Conservation (phyloP, 2,888 invertebrate species). For the Acanthosepion esculentum region DNA sequence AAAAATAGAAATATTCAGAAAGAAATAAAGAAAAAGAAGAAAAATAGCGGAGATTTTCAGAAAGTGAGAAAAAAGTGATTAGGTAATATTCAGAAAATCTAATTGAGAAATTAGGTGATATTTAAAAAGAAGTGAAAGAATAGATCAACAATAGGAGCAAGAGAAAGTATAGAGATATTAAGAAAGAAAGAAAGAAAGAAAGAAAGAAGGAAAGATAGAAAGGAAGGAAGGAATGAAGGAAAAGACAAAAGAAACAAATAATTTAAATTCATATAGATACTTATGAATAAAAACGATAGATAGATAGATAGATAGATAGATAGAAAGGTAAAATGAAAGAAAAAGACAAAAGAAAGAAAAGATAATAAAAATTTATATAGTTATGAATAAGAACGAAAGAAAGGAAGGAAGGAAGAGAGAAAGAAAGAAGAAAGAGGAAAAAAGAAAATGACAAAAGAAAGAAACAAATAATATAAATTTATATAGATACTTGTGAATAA, state of each 20-base stretch:
- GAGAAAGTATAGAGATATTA: background rate
- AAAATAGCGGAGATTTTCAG: no score
- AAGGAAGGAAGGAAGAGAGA: background rate
- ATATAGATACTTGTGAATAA: background rate
- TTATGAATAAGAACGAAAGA: background rate
- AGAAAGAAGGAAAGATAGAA: background rate
- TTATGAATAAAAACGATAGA: no score
- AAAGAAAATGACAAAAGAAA: no score
- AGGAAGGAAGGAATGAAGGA: no score
- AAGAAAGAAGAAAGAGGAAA: fast-evolving
- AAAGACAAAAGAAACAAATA: background rate
- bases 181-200: background rate
- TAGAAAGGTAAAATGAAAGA: no score
- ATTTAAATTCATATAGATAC: no score
- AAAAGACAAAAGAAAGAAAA: no score
- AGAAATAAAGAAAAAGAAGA: no score
- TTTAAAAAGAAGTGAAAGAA: no score
- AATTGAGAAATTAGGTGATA: no score
- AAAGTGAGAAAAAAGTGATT: no score
- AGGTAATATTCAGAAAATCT: background rate
- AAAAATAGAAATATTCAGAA: background rate
- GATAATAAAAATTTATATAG: background rate
- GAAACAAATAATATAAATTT: no score
- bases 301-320: background rate
- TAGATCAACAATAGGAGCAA: background rate